Evolutionary conservation across 2,113 vertebrate species (phyloP), one percentile per base, ranked within the genome.

Genomic region (Mohoua ochrocephala): DNA sequence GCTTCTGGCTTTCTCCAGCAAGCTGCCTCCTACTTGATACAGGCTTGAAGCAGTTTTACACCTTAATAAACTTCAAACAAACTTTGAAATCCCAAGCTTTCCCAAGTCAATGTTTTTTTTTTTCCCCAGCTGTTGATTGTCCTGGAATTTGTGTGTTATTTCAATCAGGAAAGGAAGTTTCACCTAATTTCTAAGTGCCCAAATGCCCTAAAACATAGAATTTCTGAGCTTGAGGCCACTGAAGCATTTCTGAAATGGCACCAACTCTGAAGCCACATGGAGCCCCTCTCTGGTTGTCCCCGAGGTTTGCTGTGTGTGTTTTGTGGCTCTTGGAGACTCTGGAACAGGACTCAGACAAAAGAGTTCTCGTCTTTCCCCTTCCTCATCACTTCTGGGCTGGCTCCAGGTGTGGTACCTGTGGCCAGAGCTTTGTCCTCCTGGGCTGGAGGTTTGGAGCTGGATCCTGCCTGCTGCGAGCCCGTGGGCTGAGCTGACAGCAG

Each of bases 401-500:
- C 60, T 82, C 17, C 23, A 35, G 49, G 19, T 20, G 28, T 75
- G 52, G 8, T 41, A 28, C 26, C 7, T 19, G 20, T 42, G 54
- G 49, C 20, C 28, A 37, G 53, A 50, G 30, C 21, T 52, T 82
- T 57, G 28, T 93, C 39, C 31, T 82, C n/a, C 26, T 15, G 18
- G 37, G 42, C 23, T 14, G 47, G 64, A 73, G 20, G 42, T 78
- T 65, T 84, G 15, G 20, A 75, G 42, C 61, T 17, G 31, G 37
- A 7, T 60, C 45, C 27, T 73, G 56, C 17, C 41, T 42, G 65
- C 69, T 78, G 35, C 4, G 65, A 84, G 54, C 35, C 39, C 27
- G 6, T 0, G 0, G 49, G 37, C 56, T 54, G 49, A 89, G 63
- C 68, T 71, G 47, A 17, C 0, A 0, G 41, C 59, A 74, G 39